phyloP scores from a whole-genome alignment of 2,888 invertebrate genomes.

The Chrysomela aeneicollis region DNA sequence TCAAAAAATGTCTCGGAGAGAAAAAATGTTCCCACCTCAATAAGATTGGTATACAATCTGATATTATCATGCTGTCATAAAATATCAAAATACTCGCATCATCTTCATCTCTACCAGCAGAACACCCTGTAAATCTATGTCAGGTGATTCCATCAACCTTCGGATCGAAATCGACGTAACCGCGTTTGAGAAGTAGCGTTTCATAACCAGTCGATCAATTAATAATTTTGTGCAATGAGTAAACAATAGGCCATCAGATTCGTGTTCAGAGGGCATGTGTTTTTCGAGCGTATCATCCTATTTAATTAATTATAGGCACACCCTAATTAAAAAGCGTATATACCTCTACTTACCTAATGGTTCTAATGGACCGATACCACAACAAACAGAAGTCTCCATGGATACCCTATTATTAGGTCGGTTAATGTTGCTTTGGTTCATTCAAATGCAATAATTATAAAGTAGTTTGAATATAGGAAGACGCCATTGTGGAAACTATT shows the following conservation, averaged over 20 bases:
- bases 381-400: not conserved
- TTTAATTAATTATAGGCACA: constrained; percentile 4
- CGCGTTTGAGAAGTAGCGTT: not conserved
- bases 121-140: not conserved
- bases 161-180: not conserved
- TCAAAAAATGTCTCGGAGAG: too few relatives aligned
- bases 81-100: too few relatives aligned
- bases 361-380: not conserved
- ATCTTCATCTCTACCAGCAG: too few relatives aligned
- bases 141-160: not conserved
- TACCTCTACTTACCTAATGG: not conserved
- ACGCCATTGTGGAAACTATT: too few relatives aligned
- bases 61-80: too few relatives aligned
- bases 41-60: too few relatives aligned
- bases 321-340: not conserved
- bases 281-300: not conserved
- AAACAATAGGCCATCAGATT: not conserved
- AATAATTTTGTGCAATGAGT: not conserved
- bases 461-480: not conserved
- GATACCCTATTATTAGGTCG: not conserved
- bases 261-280: not conserved
- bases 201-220: not conserved
- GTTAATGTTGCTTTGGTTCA: not conserved
- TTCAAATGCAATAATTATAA: not conserved
- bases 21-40: too few relatives aligned